Base-by-base conservation (phyloP, 1,140 invertebrate genomes). In the Papilio dardanus region DNA sequence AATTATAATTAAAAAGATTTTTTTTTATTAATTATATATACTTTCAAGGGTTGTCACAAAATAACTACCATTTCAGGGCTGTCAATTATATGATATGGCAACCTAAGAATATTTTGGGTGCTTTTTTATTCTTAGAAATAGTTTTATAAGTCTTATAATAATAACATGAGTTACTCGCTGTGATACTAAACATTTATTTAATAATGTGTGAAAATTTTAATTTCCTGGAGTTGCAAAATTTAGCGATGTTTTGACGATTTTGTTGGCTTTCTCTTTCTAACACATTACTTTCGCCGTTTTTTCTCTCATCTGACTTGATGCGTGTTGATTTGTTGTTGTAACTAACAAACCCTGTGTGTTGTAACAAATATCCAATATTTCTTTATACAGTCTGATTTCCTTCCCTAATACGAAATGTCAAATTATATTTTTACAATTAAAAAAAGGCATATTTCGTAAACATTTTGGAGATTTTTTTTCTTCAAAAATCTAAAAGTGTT, bases 221-320 rank as follows among this genome's bases (percentile, higher is more conserved):
- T 50, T n/a, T 24, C 40, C 24, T 50, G 68, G 68, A 71, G 68
- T 50, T 33, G 68, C 28, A 50, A 46, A 42, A 30, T 71, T 50
- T 71, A 71, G 68, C 68, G 42, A 71, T 46, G 68, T 71, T 54
- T 74, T 46, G 76, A 81, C 75, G 19, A 80, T 79, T 83, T 78
- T 85, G 79, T 85, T 80, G 83, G 83, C 81, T 84, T 81, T 71
- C 65, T 40, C 68, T 71, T 35, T 42, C 31, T 76, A 74, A 75
- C 58, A 35, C 54, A 73, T n/a, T 76, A 79, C 75, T 66, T 35
- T 35, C n/a, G 30, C 33, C 5, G 37, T 50, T 74, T 31, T 19
- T 37, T 62, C 54, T 42, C 16, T 46, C 16, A 46, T 65, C 28
- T 67, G n/a, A 46, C 21, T 67, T 75, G 54, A 54, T 75, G 14